Evolutionary conservation across 2,888 invertebrate species (phyloP), one percentile per base, ranked within the genome.

Genomic region (Stenodera caucasica): DNA sequence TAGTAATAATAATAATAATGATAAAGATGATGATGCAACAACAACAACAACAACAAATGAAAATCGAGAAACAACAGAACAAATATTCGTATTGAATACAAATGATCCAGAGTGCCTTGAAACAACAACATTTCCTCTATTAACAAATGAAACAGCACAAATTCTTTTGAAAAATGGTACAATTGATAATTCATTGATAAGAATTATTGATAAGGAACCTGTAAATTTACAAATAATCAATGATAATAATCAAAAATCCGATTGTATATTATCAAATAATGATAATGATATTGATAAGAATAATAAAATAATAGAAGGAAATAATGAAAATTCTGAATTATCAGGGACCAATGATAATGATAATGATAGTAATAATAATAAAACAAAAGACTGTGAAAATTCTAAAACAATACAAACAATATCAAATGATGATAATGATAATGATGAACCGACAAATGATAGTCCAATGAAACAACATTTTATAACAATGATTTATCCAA

Each of bases 141-240:
- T 64, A 49, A 49, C 55, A 15, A 64, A 72, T 12, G 76, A 76
- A 58, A 71, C 73, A 30, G 74, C 72, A 23, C 74, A 75, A 65
- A 74, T 72, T 58, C 63, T 75, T n/a, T 62, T 75, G 29, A 76
- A 76, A 63, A 71, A 67, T 53, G 72, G 72, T 7, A 65, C 70
- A 6, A 66, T 74, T n/a, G 74, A 73, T 30, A 72, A 70, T 51
- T 63, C 63, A n/a, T 66, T 74, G 61, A 70, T 76, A 6, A 68
- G 73, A 37, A 67, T 76, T 32, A 64, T 74, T 33, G 73, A 75
- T 33, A 67, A 65, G 26, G 73, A 73, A n/a, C 58, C 71, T 6
- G 74, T 75, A 5, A 75, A 75, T 52, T 62, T 76, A 9, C 75
- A 76, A 54, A 75, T 76, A 21, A 69, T 74, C 61, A 8, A 35